Evolutionary conservation across 2,797 vertebrate species (phyloP), one percentile per base, ranked within the genome.

Genomic region (Enoplosus armatus): DNA sequence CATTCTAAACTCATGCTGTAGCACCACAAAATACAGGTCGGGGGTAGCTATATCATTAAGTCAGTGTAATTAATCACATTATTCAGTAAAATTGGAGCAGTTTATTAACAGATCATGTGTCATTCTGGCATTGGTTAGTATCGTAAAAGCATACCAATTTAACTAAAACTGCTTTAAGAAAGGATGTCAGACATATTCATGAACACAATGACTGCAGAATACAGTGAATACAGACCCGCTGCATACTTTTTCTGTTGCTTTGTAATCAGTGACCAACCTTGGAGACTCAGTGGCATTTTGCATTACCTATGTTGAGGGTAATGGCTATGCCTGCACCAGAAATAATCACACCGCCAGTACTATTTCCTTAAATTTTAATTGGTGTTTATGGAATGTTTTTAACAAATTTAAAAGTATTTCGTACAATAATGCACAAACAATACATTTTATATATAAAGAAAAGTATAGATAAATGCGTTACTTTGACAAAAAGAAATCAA

Each of bases 211-310:
- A 75, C 47, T 43, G 18, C 41, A 33, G 45, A 47, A 45, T 67
- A 37, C n/a, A 69, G 14, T 45, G 22, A 45, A 47, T 68, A 43
- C n/a, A 69, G 56, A 12, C 18, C 20, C 43, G 14, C 29, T 63
- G 24, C 60, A 47, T 70, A 48, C 26, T 39, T 58, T 50, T 59
- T 59, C 16, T 56, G 16, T 27, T 43, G 15, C 48, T 76, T 65
- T 66, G 63, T 39, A 26, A 37, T 73, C 59, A 47, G 11, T 54
- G 39, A 55, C 51, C 41, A 70, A 70, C 70, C 54, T 76, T 75
- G 62, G 22, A 60, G 47, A 65, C 48, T 35, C 11, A 58, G 8
- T 51, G 37, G 31, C 55, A 55, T 77, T 81, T 48, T 54, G 37
- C 56, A 45, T 83, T 59, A 31, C 35, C 48, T 63, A 22, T 74